phyloP scores from a whole-genome alignment of 2,888 invertebrate genomes.

The Spodoptera exigua region DNA sequence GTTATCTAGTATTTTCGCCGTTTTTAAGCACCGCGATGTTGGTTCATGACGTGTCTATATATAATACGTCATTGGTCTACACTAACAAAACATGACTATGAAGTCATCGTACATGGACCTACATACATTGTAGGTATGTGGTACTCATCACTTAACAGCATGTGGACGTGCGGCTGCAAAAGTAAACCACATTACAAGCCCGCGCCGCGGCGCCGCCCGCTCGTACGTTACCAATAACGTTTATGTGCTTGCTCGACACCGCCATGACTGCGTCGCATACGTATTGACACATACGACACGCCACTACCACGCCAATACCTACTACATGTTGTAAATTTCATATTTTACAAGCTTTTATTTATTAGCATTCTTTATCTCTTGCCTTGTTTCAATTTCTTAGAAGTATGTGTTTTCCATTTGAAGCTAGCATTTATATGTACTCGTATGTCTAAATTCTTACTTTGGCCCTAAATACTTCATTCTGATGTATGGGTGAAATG shows the following conservation, averaged over 20 bases:
- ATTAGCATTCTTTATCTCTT: no score
- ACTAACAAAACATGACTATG: constrained; percentile 9
- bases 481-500: no score
- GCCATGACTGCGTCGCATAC: constrained; percentile 36
- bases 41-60: no score
- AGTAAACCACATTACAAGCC: constrained; percentile 60
- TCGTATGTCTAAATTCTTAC: no score
- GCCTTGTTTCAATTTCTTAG: no score
- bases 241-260: constrained; percentile 57
- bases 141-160: constrained; percentile 63
- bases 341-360: no score
- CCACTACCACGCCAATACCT: constrained; percentile 36
- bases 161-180: constrained; percentile 63
- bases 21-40: no score
- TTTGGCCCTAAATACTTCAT: no score
- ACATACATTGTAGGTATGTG: constrained; percentile 26
- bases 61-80: no score
- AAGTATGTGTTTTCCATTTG: no score
- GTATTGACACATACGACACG: constrained; percentile 48
- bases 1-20: no score
- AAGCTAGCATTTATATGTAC: no score
- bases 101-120: constrained; percentile 30
- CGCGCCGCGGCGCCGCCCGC: constrained; percentile 33
- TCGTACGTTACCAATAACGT: constrained; percentile 55
- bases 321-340: not conserved